Percentiles rank a stretch among this genome's conserved stretches.
These are phyloP conservation scores for Drosophila triauraria DNA, from an alignment of 1,140 invertebrate genomes.

Conservation along the genomic window DNA sequence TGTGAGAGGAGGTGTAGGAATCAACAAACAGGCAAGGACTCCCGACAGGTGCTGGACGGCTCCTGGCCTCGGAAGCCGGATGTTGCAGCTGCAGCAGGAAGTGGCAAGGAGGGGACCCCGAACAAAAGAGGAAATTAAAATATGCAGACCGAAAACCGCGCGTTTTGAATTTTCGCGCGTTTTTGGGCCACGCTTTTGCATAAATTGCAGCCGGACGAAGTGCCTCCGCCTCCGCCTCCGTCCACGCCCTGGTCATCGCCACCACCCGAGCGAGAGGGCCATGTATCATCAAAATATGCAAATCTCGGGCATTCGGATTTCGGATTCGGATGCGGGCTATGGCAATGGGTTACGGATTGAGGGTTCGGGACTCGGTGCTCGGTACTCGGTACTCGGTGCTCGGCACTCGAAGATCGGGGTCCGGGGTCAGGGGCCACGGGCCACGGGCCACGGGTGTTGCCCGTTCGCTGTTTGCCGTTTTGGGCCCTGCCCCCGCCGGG, in stretches of 20 bases:
- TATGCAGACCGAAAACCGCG: slow-evolving; percentile 78
- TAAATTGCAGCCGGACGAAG: slow-evolving; percentile 58
- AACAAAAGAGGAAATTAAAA: slow-evolving; percentile 83
- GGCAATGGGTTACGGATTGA: slow-evolving; percentile 2
- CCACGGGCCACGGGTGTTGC: neutral
- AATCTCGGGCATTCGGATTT: slow-evolving; percentile 53
- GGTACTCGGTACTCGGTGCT: too few species aligned
- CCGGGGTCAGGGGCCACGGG: neutral
- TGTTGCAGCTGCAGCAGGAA: slow-evolving; percentile 71
- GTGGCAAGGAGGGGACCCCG: slow-evolving; percentile 24
- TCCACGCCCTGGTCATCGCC: slow-evolving; percentile 7
- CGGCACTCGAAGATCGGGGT: neutral
- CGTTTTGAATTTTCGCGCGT: slow-evolving; percentile 81
- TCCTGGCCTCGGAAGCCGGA: slow-evolving; percentile 66
- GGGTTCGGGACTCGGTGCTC: neutral
- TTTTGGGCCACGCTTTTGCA: slow-evolving; percentile 73
- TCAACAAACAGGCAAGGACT: slow-evolving; percentile 54
- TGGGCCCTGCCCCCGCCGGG: slow-evolving; percentile 13
- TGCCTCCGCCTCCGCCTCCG: neutral
- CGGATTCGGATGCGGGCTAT: slow-evolving; percentile 7
- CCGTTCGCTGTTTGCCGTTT: slow-evolving; percentile 5
- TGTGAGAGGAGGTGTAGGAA: slow-evolving; percentile 6
- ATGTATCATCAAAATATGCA: slow-evolving; percentile 83
- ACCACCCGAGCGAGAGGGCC: slow-evolving; percentile 25
- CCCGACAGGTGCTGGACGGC: slow-evolving; percentile 9